Base-by-base conservation (phyloP, 2,113 vertebrate genomes). In the Myiopsitta monachus region DNA sequence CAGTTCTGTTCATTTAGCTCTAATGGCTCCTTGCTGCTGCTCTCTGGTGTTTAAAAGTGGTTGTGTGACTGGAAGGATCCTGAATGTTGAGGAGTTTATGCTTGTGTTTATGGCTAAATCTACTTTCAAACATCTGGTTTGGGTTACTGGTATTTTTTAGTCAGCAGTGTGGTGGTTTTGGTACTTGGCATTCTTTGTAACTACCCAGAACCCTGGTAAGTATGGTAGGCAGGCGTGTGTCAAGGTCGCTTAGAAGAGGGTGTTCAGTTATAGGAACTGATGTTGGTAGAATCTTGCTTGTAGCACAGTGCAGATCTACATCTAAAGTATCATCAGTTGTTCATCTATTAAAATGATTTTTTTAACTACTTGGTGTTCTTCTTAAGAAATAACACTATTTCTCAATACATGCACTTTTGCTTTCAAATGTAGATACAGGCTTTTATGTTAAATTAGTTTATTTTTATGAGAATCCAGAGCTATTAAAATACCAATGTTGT, bases 381-480 rank as follows among this genome's bases (percentile, higher is more conserved):
- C 94, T 96, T 94, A 94, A 80, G 72, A 96, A 84, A 91, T 83
- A 95, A 95, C 94, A 95, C 90, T 97, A 95, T 89, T 97, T 96
- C 90, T 97, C 76, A 87, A 79, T 95, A 93, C 95, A 91, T 97
- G 96, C 96, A 97, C 90, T 97, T 97, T 94, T 97, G n/a, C 92
- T 96, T 97, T 96, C 92, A 96, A 82, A 73, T 97, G 62, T 96
- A 97, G 89, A 91, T 97, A 94, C 94, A 87, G 51, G 93, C 95
- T 96, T 95, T 92, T 81, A 94, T 90, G 85, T 95, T 93, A 88
- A 95, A 89, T 90, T 83, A 93, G 90, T 90, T 96, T 89, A 87
- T 96, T 97, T 97, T 94, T 94, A 88, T 92, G 89, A 95, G 94
- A 97, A 98, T 96, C 92, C 83, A 97, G 90, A 96, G 96, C 96